Evolutionary conservation across 2,797 vertebrate genomes (phyloP).

Genomic region (Manis javanica): DNA sequence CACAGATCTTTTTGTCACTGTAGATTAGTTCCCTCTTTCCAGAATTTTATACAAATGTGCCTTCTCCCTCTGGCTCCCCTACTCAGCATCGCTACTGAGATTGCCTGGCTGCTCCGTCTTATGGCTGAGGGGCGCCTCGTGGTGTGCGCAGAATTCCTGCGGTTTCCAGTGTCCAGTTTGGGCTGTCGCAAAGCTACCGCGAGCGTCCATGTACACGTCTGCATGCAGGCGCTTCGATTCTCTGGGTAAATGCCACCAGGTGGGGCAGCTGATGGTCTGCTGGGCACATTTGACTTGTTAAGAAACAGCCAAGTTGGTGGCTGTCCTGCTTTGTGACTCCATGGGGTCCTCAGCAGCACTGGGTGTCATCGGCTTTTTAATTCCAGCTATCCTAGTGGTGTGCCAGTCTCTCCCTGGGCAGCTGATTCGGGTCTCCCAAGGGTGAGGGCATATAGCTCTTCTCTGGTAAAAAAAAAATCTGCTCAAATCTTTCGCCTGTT

Average conservation of each 20-base stretch:
- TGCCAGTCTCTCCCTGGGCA: fast-evolving
- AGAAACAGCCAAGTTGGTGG: not conserved
- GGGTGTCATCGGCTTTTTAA: fast-evolving
- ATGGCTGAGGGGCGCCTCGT: fast-evolving
- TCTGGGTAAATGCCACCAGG: not conserved
- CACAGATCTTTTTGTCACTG: fast-evolving
- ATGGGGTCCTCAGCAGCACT: not conserved
- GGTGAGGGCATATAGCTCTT: not conserved
- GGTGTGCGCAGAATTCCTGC: not conserved
- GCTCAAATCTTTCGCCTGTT: not conserved
- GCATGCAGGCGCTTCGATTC: fast-evolving
- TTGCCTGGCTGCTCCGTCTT: no score
- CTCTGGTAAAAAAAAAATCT: not conserved
- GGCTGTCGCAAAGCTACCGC: fast-evolving
- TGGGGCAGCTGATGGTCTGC: not conserved
- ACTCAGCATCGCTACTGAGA: fast-evolving
- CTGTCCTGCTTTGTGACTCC: not conserved
- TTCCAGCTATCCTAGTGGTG: fast-evolving
- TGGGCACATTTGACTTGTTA: not conserved
- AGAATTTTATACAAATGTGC: not conserved
- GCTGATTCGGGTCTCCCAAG: fast-evolving
- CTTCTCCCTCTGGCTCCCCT: not conserved
- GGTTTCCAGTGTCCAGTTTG: not conserved
- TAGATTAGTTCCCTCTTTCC: not conserved
- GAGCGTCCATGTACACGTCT: fast-evolving